Evolutionary conservation across 2,797 vertebrate species (phyloP).

Genomic region (Lutjanus argentimaculatus): DNA sequence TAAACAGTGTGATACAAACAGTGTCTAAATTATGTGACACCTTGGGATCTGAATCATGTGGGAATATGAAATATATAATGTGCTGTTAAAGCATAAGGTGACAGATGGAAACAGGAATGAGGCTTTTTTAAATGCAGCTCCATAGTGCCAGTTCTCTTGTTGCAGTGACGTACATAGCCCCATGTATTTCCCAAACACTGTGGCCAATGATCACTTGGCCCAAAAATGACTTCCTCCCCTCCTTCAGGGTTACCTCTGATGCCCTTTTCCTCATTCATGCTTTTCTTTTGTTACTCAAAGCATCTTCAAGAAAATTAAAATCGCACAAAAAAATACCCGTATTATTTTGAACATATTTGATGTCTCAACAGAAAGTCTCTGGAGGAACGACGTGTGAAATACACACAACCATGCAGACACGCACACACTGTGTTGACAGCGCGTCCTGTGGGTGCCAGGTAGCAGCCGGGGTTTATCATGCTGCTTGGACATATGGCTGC

Average conservation of each 20-base stretch:
- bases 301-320: constrained; percentile 3
- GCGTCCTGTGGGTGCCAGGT: constrained; percentile 74
- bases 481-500: constrained; percentile 88
- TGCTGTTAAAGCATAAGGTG: constrained; percentile 57
- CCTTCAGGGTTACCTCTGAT: constrained; percentile 37
- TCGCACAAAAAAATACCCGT: background rate
- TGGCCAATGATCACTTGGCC: constrained; percentile 65
- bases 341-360: constrained; percentile 40
- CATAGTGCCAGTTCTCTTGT: constrained; percentile 67
- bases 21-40: constrained; percentile 42
- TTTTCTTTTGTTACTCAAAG: background rate
- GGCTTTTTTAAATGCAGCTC: constrained; percentile 47
- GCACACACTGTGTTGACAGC: constrained; percentile 69
- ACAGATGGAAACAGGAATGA: constrained; percentile 76
- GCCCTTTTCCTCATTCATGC: constrained; percentile 5
- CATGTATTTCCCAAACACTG: constrained; percentile 74
- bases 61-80: constrained; percentile 53
- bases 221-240: constrained; percentile 61
- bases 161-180: constrained; percentile 73
- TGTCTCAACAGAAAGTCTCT: constrained; percentile 66
- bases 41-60: constrained; percentile 41
- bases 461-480: constrained; percentile 83
- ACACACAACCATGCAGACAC: constrained; percentile 44
- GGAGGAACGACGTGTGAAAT: constrained; percentile 62
- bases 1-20: constrained; percentile 41